Conservation (phyloP, 2,113 vertebrate genomes). For the Kobus ellipsiprymnus region DNA sequence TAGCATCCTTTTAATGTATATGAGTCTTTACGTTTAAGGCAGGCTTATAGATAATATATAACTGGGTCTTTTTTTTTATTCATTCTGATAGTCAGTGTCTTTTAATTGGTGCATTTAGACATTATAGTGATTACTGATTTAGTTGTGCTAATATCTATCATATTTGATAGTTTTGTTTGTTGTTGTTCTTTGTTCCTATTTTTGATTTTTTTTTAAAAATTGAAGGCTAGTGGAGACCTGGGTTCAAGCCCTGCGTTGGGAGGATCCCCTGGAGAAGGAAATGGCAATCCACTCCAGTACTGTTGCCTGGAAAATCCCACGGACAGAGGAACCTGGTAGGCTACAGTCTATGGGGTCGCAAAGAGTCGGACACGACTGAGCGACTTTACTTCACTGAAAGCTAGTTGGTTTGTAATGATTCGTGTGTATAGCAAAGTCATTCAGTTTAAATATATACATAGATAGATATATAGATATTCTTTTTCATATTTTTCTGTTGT, state of each 20-base stretch:
- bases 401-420: neutral
- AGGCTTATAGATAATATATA: too few species aligned
- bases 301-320: too few species aligned
- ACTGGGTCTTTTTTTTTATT: neutral
- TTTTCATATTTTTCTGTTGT: neutral
- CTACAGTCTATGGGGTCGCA: too few species aligned
- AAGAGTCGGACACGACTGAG: too few species aligned
- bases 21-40: neutral
- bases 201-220: neutral
- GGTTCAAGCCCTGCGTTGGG: too few species aligned
- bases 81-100: neutral
- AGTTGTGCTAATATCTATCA: neutral
- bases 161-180: neutral
- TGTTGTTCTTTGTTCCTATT: neutral
- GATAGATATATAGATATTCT: neutral
- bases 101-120: neutral
- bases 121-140: neutral
- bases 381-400: too few species aligned
- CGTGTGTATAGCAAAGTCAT: neutral
- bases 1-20: neutral
- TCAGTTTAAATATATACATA: neutral
- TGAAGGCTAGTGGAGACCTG: neutral
- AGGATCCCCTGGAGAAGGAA: too few species aligned
- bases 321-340: too few species aligned
- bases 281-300: too few species aligned